Evolutionary conservation across 2,113 vertebrate genomes (phyloP), one percentile per base, ranked within the genome.

Genomic region (Catagonus wagneri): DNA sequence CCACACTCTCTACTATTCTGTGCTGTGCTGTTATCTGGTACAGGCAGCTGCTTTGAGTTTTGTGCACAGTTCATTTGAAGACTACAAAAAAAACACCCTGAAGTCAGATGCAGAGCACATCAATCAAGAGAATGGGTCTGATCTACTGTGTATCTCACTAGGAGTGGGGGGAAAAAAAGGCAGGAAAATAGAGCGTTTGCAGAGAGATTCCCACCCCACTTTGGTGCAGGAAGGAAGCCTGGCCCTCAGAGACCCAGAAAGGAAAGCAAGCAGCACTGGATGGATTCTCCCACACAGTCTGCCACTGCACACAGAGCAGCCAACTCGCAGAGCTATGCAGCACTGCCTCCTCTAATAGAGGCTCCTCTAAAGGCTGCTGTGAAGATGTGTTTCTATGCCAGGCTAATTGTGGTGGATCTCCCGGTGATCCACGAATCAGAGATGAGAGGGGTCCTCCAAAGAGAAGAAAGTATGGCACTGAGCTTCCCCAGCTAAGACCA

Each of bases 171-270:
- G 88, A 34, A 81, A 20, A 66, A 66, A 58, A n/a, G 34, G 36
- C 75, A 74, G 74, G 79, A 96, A 96, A 93, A 83, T 2, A 71
- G 23, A 83, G 80, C 69, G 56, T 79, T 17, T 96, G 85, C 13
- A 3, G 44, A 78, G 78, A 69, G 95, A 83, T 83, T 83, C 74
- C 79, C 89, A 93, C 9, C 23, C 56, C 0, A 4, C 72, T 83
- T 89, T 83, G 68, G 6, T 29, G 36, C 44, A 93, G 93, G 95
- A 96, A 97, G 96, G 93, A 95, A 92, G 76, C 65, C 68, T 50
- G 34, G 4, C n/a, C 79, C 87, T 86, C 79, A 75, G 66, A 61
- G 91, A 76, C 66, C 20, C n/a, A 76, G 36, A 79, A 23, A 75
- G 72, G 85, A 78, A 89, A 69, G 54, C 15, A 89, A 69, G 54